Conservation (phyloP, 2,888 invertebrate genomes). For the Cryptocheilus praepositus region DNA sequence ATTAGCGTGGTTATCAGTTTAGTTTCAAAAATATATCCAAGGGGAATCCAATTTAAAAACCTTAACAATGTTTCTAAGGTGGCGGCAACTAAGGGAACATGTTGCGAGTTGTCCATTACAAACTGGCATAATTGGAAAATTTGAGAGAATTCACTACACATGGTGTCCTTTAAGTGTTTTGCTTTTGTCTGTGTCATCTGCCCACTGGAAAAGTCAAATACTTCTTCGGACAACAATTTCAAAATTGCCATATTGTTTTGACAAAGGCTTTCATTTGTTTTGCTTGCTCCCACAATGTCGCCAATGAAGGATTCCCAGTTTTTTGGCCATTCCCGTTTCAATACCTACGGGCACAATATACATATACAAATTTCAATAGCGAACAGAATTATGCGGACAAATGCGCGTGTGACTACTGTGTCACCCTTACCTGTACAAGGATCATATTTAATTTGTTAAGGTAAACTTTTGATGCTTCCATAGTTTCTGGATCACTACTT, state of each 20-base stretch:
- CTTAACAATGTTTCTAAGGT: constrained; percentile 96
- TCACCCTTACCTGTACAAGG: constrained; percentile 87
- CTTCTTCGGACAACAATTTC: constrained; percentile 97
- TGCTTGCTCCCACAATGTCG: constrained; percentile 99
- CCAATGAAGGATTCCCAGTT: constrained; percentile 99
- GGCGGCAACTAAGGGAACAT: constrained; percentile 95
- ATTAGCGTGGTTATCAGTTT: constrained; percentile 95
- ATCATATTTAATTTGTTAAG: constrained; percentile 99
- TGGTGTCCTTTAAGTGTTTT: constrained; percentile 98
- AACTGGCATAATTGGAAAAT: constrained; percentile 98
- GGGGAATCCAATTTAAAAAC: constrained; percentile 99
- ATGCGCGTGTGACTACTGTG: constrained; percentile 14
- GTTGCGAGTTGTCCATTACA: constrained; percentile 98
- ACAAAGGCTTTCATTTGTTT: constrained; percentile 98
- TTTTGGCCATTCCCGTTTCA: constrained; percentile 99
- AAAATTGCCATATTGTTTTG: constrained; percentile 99
- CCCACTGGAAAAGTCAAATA: constrained; percentile 98
- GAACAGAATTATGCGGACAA: neutral
- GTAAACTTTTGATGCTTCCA: constrained; percentile 96
- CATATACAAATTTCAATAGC: neutral
- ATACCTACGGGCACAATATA: constrained; percentile 78
- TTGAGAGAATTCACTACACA: constrained; percentile 99
- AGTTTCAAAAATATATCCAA: constrained; percentile 99
- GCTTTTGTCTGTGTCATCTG: constrained; percentile 99
- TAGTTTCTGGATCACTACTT: constrained; percentile 91